Base-by-base conservation (phyloP, 2,888 invertebrate genomes). In the Chrysotoxum bicinctum region DNA sequence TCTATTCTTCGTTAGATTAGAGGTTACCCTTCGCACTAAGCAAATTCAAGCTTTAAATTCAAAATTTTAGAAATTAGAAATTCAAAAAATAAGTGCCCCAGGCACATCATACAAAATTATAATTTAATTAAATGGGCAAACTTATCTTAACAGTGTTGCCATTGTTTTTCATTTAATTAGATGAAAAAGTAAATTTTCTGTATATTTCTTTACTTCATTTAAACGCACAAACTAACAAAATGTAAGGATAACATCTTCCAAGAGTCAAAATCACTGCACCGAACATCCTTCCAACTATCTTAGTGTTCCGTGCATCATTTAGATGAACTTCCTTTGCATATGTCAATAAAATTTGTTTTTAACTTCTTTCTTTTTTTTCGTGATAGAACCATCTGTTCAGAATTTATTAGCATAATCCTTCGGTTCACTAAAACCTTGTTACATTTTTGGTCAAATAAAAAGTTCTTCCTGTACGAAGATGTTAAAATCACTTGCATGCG, bases 341-440 rank as follows among this genome's bases (percentile, higher is more conserved):
- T 75, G 84, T 84, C 75, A 84, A 84, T 80, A 84, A 75, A 19
- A 72, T 50, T 72, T 52, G 40, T 72, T 72, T 80, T 76, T 50
- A n/a, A 23, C 50, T 43, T 72, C 30, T 19, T 52, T 37, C 54
- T 30, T 26, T 30, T 52, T 48, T 40, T 48, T 3, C n/a, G 7
- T 2, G n/a, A 12, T 10, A 45, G 6, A 16, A 26, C 32, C 75
- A 73, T 75, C 48, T 75, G 64, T 66, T 45, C 40, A 52, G 70
- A 78, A 84, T 80, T 79, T 60, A 60, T 84, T 80, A 84, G 35
- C 80, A 80, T 76, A 84, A 80, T 76, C 80, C 52, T 75, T 70
- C 35, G 66, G 52, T 40, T 52, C 58, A 66, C 79, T 66, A 32
- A 58, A 66, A 75, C 70, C 75, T 66, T 80, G 80, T 72, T 54